A percentile compares a stretch with the other conserved stretches of the same genome.
Evolutionary conservation across 2,797 vertebrate genomes (phyloP).

Genomic region (Pseudomugil gertrudae): DNA sequence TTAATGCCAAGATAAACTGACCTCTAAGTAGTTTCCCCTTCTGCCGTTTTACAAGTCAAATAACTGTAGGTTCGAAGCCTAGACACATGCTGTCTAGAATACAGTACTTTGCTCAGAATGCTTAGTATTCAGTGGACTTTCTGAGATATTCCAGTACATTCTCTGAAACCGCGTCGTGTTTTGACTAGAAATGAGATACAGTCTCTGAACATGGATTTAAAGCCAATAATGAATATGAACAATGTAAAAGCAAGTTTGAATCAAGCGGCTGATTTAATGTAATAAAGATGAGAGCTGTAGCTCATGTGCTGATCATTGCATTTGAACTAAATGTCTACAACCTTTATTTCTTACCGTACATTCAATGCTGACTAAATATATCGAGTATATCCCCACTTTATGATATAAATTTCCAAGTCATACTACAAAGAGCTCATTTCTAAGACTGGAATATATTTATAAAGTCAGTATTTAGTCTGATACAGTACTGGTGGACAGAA

Average conservation of each 20-base stretch:
- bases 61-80: constrained; percentile 43
- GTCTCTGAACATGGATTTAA: constrained; percentile 21
- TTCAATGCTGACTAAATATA: constrained; percentile 33
- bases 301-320: neutral
- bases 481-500: constrained; percentile 19
- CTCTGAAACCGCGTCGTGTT: constrained; percentile 34
- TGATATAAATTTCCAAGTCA: constrained; percentile 4
- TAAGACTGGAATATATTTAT: constrained; percentile 14
- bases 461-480: constrained; percentile 18
- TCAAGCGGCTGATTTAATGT: constrained; percentile 1
- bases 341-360: constrained; percentile 12
- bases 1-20: constrained; percentile 38
- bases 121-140: constrained; percentile 41
- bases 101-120: constrained; percentile 50
- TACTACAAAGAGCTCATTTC: constrained; percentile 21
- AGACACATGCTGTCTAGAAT: constrained; percentile 52
- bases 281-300: neutral
- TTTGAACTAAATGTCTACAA: neutral
- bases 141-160: constrained; percentile 59
- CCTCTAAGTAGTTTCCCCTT: constrained; percentile 28
- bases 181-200: constrained; percentile 29
- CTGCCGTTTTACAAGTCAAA: constrained; percentile 9
- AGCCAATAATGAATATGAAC: constrained; percentile 20
- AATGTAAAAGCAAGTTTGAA: neutral
- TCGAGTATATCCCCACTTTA: constrained; percentile 10